Percentiles rank a stretch among this genome's conserved stretches.
Evolutionary conservation across 2,888 invertebrate species (phyloP).

Genomic region (Pyrrhia umbra): DNA sequence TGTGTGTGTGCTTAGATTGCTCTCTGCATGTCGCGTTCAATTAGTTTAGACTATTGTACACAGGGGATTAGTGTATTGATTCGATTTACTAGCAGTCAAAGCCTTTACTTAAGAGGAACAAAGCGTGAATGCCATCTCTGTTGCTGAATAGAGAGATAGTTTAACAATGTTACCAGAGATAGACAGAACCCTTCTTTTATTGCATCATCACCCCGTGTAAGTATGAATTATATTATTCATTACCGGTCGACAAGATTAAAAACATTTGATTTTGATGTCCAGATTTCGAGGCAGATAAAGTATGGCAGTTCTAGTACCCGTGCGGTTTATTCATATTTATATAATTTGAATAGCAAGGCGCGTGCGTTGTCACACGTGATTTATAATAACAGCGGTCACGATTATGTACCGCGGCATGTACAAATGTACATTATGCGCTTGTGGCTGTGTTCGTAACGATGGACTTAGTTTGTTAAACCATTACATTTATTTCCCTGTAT

Average conservation of each 20-base stretch:
- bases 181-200: no score
- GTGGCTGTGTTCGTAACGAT: constrained; percentile 7
- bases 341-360: constrained; percentile 25
- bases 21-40: neutral
- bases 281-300: no score
- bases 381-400: constrained; percentile 41
- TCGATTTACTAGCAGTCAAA: neutral
- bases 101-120: neutral
- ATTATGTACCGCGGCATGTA: constrained; percentile 36
- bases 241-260: no score
- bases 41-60: neutral
- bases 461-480: constrained; percentile 4
- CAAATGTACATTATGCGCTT: constrained; percentile 42
- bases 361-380: constrained; percentile 54
- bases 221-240: no score
- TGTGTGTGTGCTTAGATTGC: neutral
- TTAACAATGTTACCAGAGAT: no score
- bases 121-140: neutral
- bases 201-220: no score
- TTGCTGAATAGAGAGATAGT: neutral
- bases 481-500: constrained; percentile 24
- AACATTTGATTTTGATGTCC: no score
- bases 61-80: neutral
- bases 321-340: constrained; percentile 10
- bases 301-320: neutral